Evolutionary conservation across 2,797 vertebrate genomes (phyloP).

Genomic region (Lacerta viridis): DNA sequence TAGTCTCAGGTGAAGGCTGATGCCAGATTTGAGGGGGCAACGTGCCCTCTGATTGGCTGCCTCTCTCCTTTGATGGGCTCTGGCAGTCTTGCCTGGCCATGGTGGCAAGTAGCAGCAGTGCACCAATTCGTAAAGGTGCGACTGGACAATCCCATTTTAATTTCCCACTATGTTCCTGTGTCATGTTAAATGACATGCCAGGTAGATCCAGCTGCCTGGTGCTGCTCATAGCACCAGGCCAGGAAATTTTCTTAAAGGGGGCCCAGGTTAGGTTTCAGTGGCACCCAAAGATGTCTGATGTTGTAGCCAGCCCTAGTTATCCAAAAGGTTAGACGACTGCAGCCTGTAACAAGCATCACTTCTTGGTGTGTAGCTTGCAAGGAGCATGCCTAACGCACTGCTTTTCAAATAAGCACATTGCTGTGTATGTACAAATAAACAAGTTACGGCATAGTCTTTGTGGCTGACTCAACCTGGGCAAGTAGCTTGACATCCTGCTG

Average conservation of each 20-base stretch:
- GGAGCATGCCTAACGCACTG: constrained; percentile 31
- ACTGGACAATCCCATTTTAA: background rate
- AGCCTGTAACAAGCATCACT: background rate
- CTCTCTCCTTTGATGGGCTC: background rate
- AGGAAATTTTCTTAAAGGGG: background rate
- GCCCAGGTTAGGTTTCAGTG: background rate
- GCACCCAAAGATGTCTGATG: no score
- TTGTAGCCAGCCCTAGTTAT: background rate
- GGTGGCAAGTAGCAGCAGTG: background rate
- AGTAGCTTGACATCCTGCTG: constrained; percentile 67
- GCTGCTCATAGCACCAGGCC: background rate
- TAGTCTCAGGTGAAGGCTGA: background rate
- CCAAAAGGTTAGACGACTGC: background rate
- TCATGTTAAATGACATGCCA: background rate
- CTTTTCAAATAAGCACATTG: constrained; percentile 36
- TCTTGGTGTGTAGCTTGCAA: constrained; percentile 26
- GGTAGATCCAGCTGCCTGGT: background rate
- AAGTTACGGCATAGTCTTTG: constrained; percentile 1
- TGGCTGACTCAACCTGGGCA: constrained; percentile 64
- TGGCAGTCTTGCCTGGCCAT: background rate
- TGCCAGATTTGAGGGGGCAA: background rate
- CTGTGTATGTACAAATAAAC: background rate
- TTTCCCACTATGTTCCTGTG: background rate
- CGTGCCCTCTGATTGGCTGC: no score
- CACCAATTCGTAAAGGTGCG: background rate